phyloP scores from a whole-genome alignment of 2,113 vertebrate genomes.

The Hepsetus odoe region DNA sequence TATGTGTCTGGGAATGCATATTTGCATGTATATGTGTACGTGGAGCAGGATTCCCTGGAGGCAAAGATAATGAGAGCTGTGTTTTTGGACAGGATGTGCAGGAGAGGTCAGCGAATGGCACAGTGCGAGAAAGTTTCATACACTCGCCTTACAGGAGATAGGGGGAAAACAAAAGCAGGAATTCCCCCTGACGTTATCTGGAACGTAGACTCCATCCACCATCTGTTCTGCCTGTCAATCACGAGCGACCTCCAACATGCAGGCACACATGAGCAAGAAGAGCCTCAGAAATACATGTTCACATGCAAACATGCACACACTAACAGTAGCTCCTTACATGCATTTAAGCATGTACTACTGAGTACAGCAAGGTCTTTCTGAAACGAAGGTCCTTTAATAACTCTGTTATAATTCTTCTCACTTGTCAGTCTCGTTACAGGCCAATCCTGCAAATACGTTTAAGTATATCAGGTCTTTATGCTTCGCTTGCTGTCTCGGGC shows the following conservation, averaged over 20 bases:
- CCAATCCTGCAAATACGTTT: not conserved
- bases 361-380: not conserved
- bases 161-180: conserved; percentile 47
- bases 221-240: conserved; percentile 44
- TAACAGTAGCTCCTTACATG: conserved; percentile 2
- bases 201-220: conserved; percentile 35
- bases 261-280: not conserved
- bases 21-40: not conserved
- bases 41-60: conserved; percentile 29
- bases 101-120: conserved; percentile 25
- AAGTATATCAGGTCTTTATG: not conserved
- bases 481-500: not conserved
- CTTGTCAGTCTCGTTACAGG: not conserved
- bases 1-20: not conserved
- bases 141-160: conserved; percentile 23
- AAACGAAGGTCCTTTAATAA: not conserved
- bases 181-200: conserved; percentile 42
- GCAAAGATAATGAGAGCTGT: conserved; percentile 31
- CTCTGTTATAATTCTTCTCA: conserved; percentile 3
- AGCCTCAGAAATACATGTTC: not conserved
- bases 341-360: not conserved
- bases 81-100: conserved; percentile 36
- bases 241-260: conserved; percentile 30
- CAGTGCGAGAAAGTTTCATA: conserved; percentile 29
- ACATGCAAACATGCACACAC: not conserved